Percentiles rank a stretch among this genome's conserved stretches.
Evolutionary conservation across 2,797 vertebrate species (phyloP).

Genomic region (Chelmon rostratus): DNA sequence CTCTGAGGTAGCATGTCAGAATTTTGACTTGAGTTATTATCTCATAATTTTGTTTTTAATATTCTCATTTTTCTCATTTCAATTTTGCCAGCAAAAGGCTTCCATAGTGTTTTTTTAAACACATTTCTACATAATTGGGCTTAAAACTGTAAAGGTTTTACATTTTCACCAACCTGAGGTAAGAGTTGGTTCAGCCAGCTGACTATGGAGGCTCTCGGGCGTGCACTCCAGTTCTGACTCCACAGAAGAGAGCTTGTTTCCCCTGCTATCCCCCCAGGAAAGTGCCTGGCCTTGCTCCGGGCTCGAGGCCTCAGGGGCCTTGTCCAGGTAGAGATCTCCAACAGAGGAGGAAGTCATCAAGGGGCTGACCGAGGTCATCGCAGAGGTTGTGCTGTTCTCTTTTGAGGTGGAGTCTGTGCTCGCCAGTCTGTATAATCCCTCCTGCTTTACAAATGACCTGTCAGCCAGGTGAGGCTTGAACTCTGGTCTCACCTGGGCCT

Average conservation of each 20-base stretch:
- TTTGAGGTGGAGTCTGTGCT: slow-evolving; percentile 83
- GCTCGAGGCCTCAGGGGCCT: slow-evolving; percentile 40
- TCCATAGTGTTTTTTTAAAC: neutral
- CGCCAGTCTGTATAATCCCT: slow-evolving; percentile 71
- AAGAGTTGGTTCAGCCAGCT: slow-evolving; percentile 86
- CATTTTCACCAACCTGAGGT: slow-evolving; percentile 87
- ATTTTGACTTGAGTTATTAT: neutral
- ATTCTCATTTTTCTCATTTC: neutral
- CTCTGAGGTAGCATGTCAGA: neutral
- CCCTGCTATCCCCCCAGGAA: slow-evolving; percentile 69
- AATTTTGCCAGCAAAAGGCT: neutral
- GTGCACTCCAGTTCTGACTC: slow-evolving; percentile 81
- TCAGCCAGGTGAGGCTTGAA: slow-evolving; percentile 60
- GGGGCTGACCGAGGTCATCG: slow-evolving; percentile 62
- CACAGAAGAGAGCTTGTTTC: slow-evolving; percentile 77
- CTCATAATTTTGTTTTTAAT: neutral
- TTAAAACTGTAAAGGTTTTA: neutral
- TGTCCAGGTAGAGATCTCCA: slow-evolving; percentile 73
- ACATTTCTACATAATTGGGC: neutral
- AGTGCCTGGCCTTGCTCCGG: slow-evolving; percentile 70
- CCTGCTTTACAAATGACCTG: slow-evolving; percentile 52
- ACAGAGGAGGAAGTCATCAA: slow-evolving; percentile 67
- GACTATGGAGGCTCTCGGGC: slow-evolving; percentile 82
- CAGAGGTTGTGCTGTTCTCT: slow-evolving; percentile 46
- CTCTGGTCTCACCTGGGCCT: slow-evolving; percentile 64